Evolutionary conservation across 2,888 invertebrate species (phyloP).

Genomic region (Hypercompe scribonia): DNA sequence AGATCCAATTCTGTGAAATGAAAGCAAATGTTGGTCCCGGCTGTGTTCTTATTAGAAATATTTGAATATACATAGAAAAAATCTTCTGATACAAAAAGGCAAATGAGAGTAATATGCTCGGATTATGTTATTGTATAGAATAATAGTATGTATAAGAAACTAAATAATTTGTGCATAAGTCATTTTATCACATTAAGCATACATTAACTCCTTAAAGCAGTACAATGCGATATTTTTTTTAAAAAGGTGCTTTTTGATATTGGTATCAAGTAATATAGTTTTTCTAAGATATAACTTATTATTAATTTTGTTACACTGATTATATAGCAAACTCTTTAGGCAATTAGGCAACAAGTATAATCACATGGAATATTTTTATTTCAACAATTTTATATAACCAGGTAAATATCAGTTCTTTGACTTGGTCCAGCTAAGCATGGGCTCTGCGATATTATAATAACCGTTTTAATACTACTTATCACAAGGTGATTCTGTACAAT

Average conservation of each 20-base stretch:
- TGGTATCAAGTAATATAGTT: slow-evolving; percentile 38
- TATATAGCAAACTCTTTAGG: slow-evolving; percentile 30
- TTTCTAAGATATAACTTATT: slow-evolving; percentile 33
- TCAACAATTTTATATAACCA: slow-evolving; percentile 33
- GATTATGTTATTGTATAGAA: slow-evolving; percentile 38
- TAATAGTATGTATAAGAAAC: slow-evolving; percentile 41
- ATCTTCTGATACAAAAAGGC: slow-evolving; percentile 26
- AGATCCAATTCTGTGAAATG: slow-evolving; percentile 40
- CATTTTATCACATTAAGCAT: slow-evolving; percentile 34
- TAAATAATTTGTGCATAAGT: slow-evolving; percentile 41
- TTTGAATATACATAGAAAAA: slow-evolving; percentile 51
- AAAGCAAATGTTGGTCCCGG: slow-evolving; percentile 54
- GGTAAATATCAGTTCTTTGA: slow-evolving; percentile 52
- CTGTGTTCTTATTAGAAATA: slow-evolving; percentile 38
- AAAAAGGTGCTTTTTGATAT: slow-evolving; percentile 31
- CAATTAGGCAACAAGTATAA: slow-evolving; percentile 45
- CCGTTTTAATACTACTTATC: slow-evolving; percentile 62
- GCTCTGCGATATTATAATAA: slow-evolving; percentile 57
- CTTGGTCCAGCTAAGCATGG: slow-evolving; percentile 50
- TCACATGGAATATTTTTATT: slow-evolving; percentile 27
- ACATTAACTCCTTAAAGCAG: neutral
- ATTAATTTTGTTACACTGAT: slow-evolving; percentile 45
- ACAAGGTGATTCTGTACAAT: slow-evolving; percentile 60
- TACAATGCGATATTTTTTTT: slow-evolving; percentile 39
- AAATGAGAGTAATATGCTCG: slow-evolving; percentile 35